A percentile compares a stretch with the other conserved stretches of the same genome.
These are phyloP conservation scores for Anguilla rostrata DNA, from an alignment of 2,113 vertebrate species.

Conservation along the genomic window DNA sequence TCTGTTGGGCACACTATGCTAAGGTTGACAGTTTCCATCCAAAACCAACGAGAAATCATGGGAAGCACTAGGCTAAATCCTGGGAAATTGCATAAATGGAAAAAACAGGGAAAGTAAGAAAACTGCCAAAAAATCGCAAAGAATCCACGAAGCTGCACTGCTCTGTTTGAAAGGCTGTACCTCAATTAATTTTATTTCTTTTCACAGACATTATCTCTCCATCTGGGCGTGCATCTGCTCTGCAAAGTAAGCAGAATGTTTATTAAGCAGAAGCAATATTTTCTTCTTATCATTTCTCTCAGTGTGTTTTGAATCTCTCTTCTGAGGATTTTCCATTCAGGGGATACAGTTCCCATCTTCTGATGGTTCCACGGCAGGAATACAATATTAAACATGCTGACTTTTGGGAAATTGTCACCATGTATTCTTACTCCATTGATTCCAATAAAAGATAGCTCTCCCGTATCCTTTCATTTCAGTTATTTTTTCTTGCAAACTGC, in stretches of 20 bases:
- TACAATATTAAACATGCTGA: not conserved
- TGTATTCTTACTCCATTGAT: constrained; percentile 12
- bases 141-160: not conserved
- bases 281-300: not conserved
- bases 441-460: constrained; percentile 11
- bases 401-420: not conserved
- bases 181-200: not conserved
- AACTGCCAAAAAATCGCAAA: too few species aligned
- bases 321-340: not conserved
- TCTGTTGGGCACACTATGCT: too few species aligned
- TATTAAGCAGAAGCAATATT: not conserved
- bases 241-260: not conserved
- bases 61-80: too few species aligned
- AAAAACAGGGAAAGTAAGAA: too few species aligned
- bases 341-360: not conserved
- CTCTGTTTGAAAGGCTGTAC: not conserved
- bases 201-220: not conserved
- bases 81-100: too few species aligned
- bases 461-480: not conserved
- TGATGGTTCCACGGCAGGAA: not conserved
- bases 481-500: not conserved
- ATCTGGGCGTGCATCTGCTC: not conserved
- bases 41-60: too few species aligned
- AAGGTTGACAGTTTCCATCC: too few species aligned
- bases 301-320: not conserved